These are phyloP conservation scores for Brachyhypopomus occidentalis DNA, from an alignment of 2,113 vertebrate genomes.

Conservation along the genomic window DNA sequence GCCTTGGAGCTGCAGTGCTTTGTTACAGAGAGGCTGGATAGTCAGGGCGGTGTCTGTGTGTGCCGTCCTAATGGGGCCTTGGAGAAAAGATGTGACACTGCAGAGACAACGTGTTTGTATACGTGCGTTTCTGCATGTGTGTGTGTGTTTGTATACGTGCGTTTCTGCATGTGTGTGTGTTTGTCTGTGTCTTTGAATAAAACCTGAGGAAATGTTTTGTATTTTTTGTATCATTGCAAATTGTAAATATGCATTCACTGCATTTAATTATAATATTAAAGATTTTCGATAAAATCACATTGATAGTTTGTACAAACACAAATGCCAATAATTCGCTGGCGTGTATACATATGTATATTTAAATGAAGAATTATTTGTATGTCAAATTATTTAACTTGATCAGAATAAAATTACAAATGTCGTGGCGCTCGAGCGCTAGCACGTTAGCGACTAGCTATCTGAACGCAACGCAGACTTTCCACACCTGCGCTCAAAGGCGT, in stretches of 20 bases:
- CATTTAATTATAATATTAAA: background rate
- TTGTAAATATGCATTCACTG: background rate
- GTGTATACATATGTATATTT: background rate
- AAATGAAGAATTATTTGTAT: too few species aligned
- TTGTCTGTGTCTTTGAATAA: background rate
- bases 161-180: background rate
- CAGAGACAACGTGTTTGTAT: background rate
- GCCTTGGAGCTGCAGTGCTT: conserved; percentile 39
- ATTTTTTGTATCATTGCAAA: background rate
- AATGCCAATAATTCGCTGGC: background rate
- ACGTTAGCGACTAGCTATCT: too few species aligned
- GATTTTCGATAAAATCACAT: background rate
- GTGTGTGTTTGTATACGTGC: too few species aligned
- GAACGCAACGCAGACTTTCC: background rate
- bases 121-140: background rate
- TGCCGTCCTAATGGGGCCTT: conserved; percentile 36
- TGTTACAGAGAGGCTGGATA: conserved; percentile 19
- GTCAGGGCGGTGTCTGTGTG: conserved; percentile 14
- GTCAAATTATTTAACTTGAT: too few species aligned
- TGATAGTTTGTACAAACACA: background rate
- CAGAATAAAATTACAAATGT: too few species aligned
- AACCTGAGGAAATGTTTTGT: background rate
- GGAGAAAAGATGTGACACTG: conserved; percentile 34
- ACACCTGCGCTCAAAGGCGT: background rate
- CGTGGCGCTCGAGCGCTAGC: too few species aligned